A percentile compares a stretch with the other conserved stretches of the same genome.
phyloP scores from a whole-genome alignment of 2,888 invertebrate species.

The Marronus borbonicus region DNA sequence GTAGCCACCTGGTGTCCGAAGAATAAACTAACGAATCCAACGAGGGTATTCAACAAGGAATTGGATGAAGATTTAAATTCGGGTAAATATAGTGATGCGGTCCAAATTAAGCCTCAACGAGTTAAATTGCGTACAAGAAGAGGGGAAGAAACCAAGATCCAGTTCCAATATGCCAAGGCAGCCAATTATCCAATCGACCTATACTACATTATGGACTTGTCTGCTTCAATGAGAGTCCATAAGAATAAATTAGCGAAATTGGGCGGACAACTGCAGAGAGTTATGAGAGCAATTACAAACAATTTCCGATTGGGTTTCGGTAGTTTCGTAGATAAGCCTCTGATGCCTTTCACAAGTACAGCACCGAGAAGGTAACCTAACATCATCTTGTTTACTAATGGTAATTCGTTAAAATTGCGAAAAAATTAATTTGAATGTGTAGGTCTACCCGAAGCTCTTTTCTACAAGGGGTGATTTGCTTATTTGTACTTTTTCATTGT shows the following conservation, averaged over 20 bases:
- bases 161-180: conserved; percentile 76
- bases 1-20: conserved; percentile 38
- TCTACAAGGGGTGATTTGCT: no score
- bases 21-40: conserved; percentile 38
- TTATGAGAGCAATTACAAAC: conserved; percentile 75
- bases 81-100: conserved; percentile 49
- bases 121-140: conserved; percentile 72
- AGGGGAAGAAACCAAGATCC: conserved; percentile 68
- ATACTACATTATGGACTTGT: conserved; percentile 87
- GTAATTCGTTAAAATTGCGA: no score
- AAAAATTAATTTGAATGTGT: no score
- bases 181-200: conserved; percentile 87
- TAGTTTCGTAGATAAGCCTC: conserved; percentile 80
- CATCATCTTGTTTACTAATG: background rate
- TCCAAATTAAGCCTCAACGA: conserved; percentile 75
- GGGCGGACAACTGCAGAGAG: conserved; percentile 71
- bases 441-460: no score
- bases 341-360: conserved; percentile 75
- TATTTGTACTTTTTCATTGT: no score
- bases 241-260: conserved; percentile 72
- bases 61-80: conserved; percentile 35
- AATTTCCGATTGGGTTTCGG: conserved; percentile 80
- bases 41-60: background rate
- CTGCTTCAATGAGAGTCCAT: conserved; percentile 79
- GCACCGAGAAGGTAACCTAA: conserved; percentile 66